Evolutionary conservation across 2,113 vertebrate species (phyloP), one percentile per base, ranked within the genome.

Genomic region (Hippocampus abdominalis): DNA sequence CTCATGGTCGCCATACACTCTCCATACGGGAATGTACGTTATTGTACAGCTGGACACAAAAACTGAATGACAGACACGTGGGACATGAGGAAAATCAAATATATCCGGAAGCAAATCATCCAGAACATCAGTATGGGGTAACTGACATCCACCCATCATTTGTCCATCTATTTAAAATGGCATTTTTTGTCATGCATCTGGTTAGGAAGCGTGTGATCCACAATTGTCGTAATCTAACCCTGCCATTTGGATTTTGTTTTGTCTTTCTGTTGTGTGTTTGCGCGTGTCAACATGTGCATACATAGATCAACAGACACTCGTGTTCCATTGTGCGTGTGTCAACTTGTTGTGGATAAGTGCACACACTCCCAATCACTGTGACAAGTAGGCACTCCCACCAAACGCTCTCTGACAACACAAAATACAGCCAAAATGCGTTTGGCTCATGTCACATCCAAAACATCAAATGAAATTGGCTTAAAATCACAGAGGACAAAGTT

Each of bases 371-470:
- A 64, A 64, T 66, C 7, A 63, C n/a, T 21, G 25, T 62, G 49
- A 53, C 42, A 56, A 49, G 16, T 66, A 10, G 23, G 21, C 16
- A 32, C 13, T 21, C 56, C 25, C 63, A 36, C 20, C 20, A 69
- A 62, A 76, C n/a, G 36, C 21, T 12, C 36, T 64, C 11, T 62
- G 2, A 27, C 53, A 42, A 40, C 15, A 3, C 18, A 32, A 46
- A 74, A 44, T 36, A 44, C 2, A 39, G n/a, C 46, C 3, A 53
- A 65, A 54, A 77, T 44, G 8, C 16, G 10, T 23, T 63, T 57
- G 36, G 71, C 27, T 66, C 51, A n/a, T 66, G 51, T 67, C 25
- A 59, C 70, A 68, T 71, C 42, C 53, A 72, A 71, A 57, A 18
- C 1, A 13, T 67, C 70, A 71, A 65, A 53, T 23, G 36, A 77